These are phyloP conservation scores for Diplodus sargus DNA, from an alignment of 2,797 vertebrate genomes.

Conservation along the genomic window DNA sequence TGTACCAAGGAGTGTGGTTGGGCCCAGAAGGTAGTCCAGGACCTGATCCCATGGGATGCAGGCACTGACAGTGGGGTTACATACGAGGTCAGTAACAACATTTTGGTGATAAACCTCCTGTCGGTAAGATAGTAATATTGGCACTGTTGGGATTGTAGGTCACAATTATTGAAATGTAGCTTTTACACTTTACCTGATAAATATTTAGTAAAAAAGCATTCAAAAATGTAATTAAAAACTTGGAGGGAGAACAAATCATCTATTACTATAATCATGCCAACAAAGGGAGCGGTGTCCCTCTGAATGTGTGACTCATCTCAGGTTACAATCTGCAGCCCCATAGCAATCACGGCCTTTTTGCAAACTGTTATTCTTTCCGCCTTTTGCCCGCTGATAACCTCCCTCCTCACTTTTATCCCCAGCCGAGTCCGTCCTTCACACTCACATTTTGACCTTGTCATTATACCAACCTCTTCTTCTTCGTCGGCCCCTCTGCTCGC, in stretches of 20 bases:
- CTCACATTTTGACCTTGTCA: conserved; percentile 61
- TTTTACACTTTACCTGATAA: neutral
- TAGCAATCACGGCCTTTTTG: conserved; percentile 20
- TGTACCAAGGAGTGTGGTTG: conserved; percentile 99
- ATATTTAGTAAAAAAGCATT: neutral
- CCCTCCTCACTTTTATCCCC: conserved; percentile 47
- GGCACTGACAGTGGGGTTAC: conserved; percentile 96
- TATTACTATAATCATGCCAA: neutral
- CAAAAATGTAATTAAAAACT: neutral
- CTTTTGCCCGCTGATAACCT: conserved; percentile 46
- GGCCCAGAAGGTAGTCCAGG: conserved; percentile 94
- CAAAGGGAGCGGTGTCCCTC: neutral
- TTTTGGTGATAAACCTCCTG: neutral
- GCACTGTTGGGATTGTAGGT: no score
- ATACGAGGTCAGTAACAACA: conserved; percentile 89
- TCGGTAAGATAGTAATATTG: no score
- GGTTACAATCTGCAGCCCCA: conserved; percentile 20
- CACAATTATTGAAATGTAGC: neutral
- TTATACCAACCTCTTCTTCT: conserved; percentile 47
- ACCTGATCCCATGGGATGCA: conserved; percentile 98
- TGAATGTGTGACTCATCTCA: conserved; percentile 30
- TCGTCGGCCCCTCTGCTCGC: conserved; percentile 56
- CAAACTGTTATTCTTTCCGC: conserved; percentile 30
- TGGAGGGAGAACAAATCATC: neutral
- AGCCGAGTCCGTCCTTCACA: conserved; percentile 53